Conservation (phyloP, 2,113 vertebrate species). For the Lepus timidus region DNA sequence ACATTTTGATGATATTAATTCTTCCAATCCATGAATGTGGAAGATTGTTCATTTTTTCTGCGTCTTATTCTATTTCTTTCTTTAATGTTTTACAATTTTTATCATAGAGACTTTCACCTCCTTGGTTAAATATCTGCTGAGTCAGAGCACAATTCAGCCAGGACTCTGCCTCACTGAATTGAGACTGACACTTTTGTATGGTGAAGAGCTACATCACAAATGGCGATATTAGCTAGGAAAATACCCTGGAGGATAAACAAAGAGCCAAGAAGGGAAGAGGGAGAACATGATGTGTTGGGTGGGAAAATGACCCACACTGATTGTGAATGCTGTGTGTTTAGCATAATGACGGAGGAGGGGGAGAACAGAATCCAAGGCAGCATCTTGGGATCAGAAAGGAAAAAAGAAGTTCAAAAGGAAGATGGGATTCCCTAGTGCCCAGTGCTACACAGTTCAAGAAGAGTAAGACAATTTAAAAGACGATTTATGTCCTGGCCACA, state of each 20-base stretch:
- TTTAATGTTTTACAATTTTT: too few species aligned
- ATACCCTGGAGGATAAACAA: background rate
- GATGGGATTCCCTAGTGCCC: background rate
- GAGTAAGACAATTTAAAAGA: background rate
- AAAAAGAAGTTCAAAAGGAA: background rate
- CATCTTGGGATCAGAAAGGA: background rate
- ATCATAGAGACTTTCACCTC: too few species aligned
- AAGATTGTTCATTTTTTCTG: too few species aligned
- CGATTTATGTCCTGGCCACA: background rate
- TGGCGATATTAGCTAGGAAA: background rate
- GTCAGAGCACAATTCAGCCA: too few species aligned
- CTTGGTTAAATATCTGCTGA: too few species aligned
- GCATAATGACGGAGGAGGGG: background rate
- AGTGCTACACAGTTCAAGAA: background rate
- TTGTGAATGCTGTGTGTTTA: fast-evolving
- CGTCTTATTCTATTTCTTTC: too few species aligned
- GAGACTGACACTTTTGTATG: too few species aligned
- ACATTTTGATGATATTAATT: too few species aligned
- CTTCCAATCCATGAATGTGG: too few species aligned
- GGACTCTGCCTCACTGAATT: too few species aligned
- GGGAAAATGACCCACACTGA: background rate
- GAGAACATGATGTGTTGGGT: fast-evolving
- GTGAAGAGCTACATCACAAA: background rate
- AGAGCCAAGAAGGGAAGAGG: background rate
- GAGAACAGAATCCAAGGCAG: background rate